phyloP scores from a whole-genome alignment of 2,888 invertebrate genomes.

The Parasteatoda lunata region DNA sequence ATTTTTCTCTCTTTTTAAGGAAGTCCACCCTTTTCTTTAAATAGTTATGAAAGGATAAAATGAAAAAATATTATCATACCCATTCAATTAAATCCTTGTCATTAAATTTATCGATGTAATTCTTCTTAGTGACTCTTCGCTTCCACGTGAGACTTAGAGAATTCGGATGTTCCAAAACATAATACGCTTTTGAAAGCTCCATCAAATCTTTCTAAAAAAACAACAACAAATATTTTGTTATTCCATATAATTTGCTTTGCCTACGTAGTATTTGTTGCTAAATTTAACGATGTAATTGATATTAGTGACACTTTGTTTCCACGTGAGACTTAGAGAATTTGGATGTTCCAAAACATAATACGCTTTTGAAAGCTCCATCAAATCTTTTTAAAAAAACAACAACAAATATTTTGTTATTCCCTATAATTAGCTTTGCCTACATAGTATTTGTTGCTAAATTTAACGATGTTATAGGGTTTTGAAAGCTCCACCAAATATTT shows the following conservation, averaged over 20 bases:
- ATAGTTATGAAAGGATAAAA: neutral
- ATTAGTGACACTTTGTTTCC: constrained; percentile 34
- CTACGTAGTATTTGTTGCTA: no score
- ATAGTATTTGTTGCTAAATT: no score
- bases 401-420: neutral
- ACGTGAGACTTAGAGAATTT: constrained; percentile 23
- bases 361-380: constrained; percentile 40
- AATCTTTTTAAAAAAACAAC: constrained; percentile 35
- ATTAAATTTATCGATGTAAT: constrained; percentile 19
- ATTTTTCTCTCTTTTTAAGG: no score
- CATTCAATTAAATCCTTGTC: constrained; percentile 60
- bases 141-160: constrained; percentile 39
- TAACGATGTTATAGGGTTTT: no score
- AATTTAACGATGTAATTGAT: constrained; percentile 36
- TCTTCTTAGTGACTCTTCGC: constrained; percentile 37
- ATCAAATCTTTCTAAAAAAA: constrained; percentile 40
- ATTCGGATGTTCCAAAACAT: constrained; percentile 39
- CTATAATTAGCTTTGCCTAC: no score
- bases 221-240: no score
- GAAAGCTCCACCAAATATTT: no score
- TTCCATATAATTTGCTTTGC: no score
- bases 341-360: constrained; percentile 50
- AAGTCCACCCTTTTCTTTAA: no score
- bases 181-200: constrained; percentile 40
- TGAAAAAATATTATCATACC: constrained; percentile 12